A percentile compares a stretch with the other conserved stretches of the same genome.
These are phyloP conservation scores for Pachypanchax playfairii DNA, from an alignment of 2,113 vertebrate genomes.

Conservation along the genomic window DNA sequence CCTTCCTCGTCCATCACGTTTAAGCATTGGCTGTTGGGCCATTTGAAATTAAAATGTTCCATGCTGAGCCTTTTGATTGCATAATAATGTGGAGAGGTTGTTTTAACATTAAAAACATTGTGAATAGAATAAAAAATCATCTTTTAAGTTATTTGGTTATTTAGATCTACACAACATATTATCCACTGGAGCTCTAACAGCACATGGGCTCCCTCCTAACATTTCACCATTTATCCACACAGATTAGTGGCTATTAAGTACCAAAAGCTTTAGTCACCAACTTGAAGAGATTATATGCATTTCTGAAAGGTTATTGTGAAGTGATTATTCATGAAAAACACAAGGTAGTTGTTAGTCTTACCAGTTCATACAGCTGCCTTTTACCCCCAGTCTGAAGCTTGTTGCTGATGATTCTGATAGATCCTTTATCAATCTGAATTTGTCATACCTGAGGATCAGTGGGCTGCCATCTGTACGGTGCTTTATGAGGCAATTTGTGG, in stretches of 20 bases:
- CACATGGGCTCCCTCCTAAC: neutral
- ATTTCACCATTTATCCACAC: constrained; percentile 5
- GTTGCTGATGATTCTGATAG: too few relatives aligned
- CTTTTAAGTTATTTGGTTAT: constrained; percentile 34
- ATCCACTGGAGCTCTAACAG: neutral
- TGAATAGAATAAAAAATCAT: constrained; percentile 18
- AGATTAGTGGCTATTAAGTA: neutral
- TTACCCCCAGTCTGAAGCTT: too few relatives aligned
- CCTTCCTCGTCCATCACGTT: neutral
- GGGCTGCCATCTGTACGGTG: too few relatives aligned
- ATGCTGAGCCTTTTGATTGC: constrained; percentile 27
- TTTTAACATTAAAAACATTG: constrained; percentile 23
- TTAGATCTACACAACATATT: constrained; percentile 18
- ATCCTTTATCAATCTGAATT: too few relatives aligned
- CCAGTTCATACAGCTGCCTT: too few relatives aligned
- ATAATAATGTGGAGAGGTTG: constrained; percentile 1
- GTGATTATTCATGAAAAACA: too few relatives aligned
- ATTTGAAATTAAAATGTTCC: neutral
- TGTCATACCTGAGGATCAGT: too few relatives aligned
- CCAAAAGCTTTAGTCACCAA: neutral
- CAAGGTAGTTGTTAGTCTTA: too few relatives aligned
- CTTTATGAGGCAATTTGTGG: too few relatives aligned
- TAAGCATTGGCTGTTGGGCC: constrained; percentile 4
- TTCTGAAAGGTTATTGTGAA: too few relatives aligned
- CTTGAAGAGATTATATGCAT: neutral